Evolutionary conservation across 1,140 invertebrate species (phyloP), one percentile per base, ranked within the genome.

Genomic region (Orchestia grillus): DNA sequence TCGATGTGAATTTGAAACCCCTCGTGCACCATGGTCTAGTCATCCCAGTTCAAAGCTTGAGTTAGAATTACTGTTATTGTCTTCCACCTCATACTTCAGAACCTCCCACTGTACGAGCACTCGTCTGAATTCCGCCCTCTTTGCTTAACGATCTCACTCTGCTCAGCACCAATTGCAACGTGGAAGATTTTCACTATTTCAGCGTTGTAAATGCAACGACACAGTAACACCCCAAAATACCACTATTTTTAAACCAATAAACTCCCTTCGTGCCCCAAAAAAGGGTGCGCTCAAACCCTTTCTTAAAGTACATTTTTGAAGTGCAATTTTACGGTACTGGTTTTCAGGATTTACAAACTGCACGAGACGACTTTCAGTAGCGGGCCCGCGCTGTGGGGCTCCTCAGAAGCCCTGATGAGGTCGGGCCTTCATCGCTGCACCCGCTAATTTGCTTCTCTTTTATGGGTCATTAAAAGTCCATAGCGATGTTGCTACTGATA

Each of bases 391-490:
- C 41, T 41, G 44, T 6, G 88, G 44, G 88, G 44, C 19, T 36
- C 88, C 88, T 91, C 88, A 91, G 88, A 19, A 43, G 88, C 88
- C 88, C 28, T 91, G 44, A 91, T 91, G 88, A 91, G 88, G 88
- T 91, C 88, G 44, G 44, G 41, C 41, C 41, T 44, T 91, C 41
- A 91, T 91, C 41, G 88, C 88, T 91, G 41, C 41, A 43, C 88
- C 88, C 88, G 88, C 88, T 91, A 91, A 91, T 91, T 91, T 91
- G 88, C 88, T 44, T 11, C 88, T 43, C 41, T 91, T 91, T 91
- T 91, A 91, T 91, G 88, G 44, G 41, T 91, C 88, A 91, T 91
- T 91, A 91, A 91, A 91, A 91, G 88, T 91, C 88, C 44, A 11
- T 91, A 44, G 41, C 44, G 88, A 42, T 91, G 88, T 41, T 91